Evolutionary conservation across 2,113 vertebrate genomes (phyloP), one percentile per base, ranked within the genome.

Genomic region (Corythaixoides concolor): DNA sequence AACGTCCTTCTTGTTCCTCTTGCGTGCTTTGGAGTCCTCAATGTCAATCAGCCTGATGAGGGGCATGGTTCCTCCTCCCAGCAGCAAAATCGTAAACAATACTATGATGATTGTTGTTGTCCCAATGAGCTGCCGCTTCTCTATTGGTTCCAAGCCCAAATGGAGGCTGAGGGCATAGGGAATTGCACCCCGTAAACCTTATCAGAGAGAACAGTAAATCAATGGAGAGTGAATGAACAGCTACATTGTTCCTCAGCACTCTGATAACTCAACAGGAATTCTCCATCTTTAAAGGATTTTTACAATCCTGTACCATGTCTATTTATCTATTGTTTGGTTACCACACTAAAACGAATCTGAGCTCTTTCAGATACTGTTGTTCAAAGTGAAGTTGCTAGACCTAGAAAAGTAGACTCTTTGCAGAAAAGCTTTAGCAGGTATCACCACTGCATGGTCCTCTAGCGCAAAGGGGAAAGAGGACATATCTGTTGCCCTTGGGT

Each of bases 71-170:
- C 99, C 98, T 35, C 99, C 99, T 4, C 99, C 99, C 88, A 99
- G 95, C 89, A 99, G 96, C 93, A 99, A 97, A 95, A 99, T 99
- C 62, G 99, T 99, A 90, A 99, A 99, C 13, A 99, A 98, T 6
- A 99, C 99, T 3, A 99, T 99, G 97, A 99, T 98, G 80, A 99
- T 99, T 78, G 99, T 99, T 37, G 99, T 99, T 94, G 99, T 99
- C 86, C 99, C 99, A 2, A 99, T 99, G 9, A 99, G 98, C 98
- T 99, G 99, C 9, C 99, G 97, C 97, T 99, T 99, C 97, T 99
- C 99, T 3, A 99, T 99, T 79, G 99, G 99, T 95, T 99, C 99
- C 93, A 99, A 97, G 96, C 99, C 99, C 96, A 99, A 98, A 91
- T 99, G 99, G 73, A 99, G 99, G 94, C 99, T 99, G 96, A 99